Conservation (phyloP, 2,113 vertebrate genomes). For the Saguinus imperator region DNA sequence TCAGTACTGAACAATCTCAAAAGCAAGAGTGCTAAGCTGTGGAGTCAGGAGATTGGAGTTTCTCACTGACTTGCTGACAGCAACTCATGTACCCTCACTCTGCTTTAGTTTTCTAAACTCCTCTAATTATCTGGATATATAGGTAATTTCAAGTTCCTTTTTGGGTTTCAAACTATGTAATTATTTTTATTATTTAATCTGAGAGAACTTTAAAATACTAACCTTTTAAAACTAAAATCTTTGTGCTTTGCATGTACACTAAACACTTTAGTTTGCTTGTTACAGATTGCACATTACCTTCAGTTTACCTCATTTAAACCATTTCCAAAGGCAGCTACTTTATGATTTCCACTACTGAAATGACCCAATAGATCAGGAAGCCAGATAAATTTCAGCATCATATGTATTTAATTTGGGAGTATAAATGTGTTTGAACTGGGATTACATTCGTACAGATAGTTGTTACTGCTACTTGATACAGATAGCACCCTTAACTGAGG, state of each 20-base stretch:
- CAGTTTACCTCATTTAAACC: not conserved
- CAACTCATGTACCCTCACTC: not conserved
- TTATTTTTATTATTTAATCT: constrained; percentile 42
- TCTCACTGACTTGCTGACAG: not conserved
- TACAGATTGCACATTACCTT: not conserved
- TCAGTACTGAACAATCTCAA: not conserved
- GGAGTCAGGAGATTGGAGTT: not conserved
- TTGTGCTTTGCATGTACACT: not conserved
- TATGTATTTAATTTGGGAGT: not conserved
- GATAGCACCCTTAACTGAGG: not conserved
- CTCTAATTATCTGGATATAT: not conserved
- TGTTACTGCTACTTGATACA: not conserved
- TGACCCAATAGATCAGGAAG: not conserved
- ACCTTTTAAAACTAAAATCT: constrained; percentile 8
- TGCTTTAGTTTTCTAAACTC: constrained; percentile 11
- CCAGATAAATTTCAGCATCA: constrained; percentile 29
- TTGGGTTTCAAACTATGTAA: not conserved
- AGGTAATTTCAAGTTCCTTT: constrained; percentile 25
- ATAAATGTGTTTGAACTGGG: not conserved
- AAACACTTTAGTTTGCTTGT: constrained; percentile 4
- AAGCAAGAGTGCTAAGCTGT: not conserved
- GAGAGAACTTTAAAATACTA: constrained; percentile 20
- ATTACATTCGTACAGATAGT: not conserved
- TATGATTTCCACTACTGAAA: constrained; percentile 20
- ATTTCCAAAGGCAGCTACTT: not conserved